Conservation (phyloP, 2,797 vertebrate genomes). For the Emydoidea blandingii region DNA sequence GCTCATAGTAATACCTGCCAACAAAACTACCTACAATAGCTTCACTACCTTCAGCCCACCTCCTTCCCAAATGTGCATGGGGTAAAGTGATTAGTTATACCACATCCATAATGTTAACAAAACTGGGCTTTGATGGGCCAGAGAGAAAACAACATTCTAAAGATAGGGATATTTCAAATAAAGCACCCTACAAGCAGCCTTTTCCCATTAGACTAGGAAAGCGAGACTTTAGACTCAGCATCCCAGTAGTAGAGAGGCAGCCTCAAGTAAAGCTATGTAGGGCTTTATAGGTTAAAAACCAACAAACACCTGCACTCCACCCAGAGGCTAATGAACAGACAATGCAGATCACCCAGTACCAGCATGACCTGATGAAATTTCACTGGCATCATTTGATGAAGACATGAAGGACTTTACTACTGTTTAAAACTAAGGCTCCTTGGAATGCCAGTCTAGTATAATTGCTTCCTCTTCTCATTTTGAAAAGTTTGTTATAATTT, state of each 20-base stretch:
- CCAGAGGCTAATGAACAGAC: neutral
- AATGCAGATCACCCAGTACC: neutral
- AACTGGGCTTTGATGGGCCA: fast-evolving
- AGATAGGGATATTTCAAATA: neutral
- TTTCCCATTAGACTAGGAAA: fast-evolving
- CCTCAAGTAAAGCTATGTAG: neutral
- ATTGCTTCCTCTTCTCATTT: neutral
- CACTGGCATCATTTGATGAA: neutral
- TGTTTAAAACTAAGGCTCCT: neutral
- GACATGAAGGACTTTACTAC: neutral
- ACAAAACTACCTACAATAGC: neutral
- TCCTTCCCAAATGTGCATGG: neutral
- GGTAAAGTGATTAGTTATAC: neutral
- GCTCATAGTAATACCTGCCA: neutral
- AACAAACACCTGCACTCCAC: neutral
- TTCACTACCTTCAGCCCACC: neutral
- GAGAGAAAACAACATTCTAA: neutral
- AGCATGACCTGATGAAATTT: neutral
- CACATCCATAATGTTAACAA: neutral
- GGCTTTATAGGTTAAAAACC: neutral
- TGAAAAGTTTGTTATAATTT: neutral
- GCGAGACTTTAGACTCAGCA: neutral
- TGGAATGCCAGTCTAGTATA: neutral
- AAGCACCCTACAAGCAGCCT: neutral
- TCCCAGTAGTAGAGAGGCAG: neutral